These are phyloP conservation scores for Gadopsis bispinosus DNA, from an alignment of 2,797 vertebrate genomes.

Conservation along the genomic window DNA sequence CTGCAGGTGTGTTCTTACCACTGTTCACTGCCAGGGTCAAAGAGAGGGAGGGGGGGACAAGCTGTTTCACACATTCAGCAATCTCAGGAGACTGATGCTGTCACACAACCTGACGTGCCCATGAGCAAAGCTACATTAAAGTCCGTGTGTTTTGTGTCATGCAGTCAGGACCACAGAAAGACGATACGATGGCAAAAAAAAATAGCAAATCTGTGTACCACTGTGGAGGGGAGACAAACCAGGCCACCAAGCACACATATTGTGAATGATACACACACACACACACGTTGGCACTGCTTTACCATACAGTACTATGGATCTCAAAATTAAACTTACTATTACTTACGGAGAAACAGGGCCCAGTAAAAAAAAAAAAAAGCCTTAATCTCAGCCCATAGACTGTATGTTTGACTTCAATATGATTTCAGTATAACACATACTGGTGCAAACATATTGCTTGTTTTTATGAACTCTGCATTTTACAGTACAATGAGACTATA, in stretches of 20 bases:
- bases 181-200: conserved; percentile 43
- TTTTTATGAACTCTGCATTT: background rate
- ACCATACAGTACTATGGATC: background rate
- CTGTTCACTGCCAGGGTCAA: conserved; percentile 5
- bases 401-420: background rate
- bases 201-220: conserved; percentile 33
- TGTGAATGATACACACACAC: conserved; percentile 4
- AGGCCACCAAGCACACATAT: conserved; percentile 28
- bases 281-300: conserved; percentile 8
- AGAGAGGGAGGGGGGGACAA: conserved; percentile 5
- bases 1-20: conserved; percentile 29
- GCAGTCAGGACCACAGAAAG: conserved; percentile 44
- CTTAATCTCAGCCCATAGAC: background rate
- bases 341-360: background rate
- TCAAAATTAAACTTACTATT: conserved; percentile 12
- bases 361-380: background rate
- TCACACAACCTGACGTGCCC: conserved; percentile 20
- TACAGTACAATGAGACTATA: background rate
- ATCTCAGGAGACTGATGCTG: background rate
- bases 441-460: background rate
- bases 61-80: conserved; percentile 1
- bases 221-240: conserved; percentile 30
- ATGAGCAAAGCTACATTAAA: conserved; percentile 45
- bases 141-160: conserved; percentile 42
- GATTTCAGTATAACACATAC: background rate